Base-by-base conservation (phyloP, 2,888 invertebrate genomes). In the Enchytraeus crypticus region DNA sequence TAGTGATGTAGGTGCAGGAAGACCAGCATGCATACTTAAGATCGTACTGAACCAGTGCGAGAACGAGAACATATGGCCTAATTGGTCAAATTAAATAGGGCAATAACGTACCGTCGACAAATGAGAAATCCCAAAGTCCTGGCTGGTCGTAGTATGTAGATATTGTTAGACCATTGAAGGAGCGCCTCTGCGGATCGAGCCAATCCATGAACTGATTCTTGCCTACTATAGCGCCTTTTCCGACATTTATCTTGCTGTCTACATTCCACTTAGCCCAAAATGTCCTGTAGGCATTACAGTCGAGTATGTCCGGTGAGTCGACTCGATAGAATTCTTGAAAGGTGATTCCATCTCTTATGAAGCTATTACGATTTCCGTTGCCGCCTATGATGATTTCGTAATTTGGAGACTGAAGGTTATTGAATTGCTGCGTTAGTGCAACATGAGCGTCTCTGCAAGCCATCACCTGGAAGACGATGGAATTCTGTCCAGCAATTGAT, bases 401-500 rank as follows among this genome's bases (percentile, higher is more conserved):
- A 18, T 43, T 45, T n/a, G 30, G 8, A 3, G 46, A 27, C 21
- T 57, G 2, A 26, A 38, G n/a, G 47, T 57, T 57, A 29, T 30
- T 30, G 21, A 55, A 33, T 11, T 8, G 26, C 21, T 23, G 11
- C 29, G 43, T 23, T 27, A 61, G 33, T 5, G 32, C 34, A 3
- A 61, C 38, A 21, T 61, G 61, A 3, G 57, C 61, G 33, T 57
- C 53, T 14, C 56, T 57, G 38, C 51, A 34, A 4, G 61, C 56
- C n/a, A 51, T 23, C 14, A 61, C 57, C 2, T 32, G 51, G 38
- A 61, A 57, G 5, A 58, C 51, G 27, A 58, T 57, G 8, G 34
- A 46, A n/a, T 11, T 27, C 46, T 30, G 55, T n/a, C 1, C 34
- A 30, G 26, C 34, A n/a, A 55, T 27, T n/a, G 55, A 38, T 27